These are phyloP conservation scores for Drosophila percnosoma DNA, from an alignment of 2,888 invertebrate species.

Conservation along the genomic window DNA sequence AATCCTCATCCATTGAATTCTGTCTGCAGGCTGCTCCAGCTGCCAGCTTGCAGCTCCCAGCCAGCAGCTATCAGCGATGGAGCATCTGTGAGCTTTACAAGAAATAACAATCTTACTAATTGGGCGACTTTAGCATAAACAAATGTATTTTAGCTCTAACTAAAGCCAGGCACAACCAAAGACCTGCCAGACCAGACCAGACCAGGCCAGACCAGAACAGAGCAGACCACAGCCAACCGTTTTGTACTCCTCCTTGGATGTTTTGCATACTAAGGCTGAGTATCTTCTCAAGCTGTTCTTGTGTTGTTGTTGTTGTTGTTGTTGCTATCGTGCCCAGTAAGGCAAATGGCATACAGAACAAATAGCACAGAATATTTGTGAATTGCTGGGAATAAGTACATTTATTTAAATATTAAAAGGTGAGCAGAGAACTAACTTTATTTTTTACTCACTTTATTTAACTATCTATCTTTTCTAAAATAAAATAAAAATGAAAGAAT, in stretches of 20 bases:
- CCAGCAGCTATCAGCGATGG: slow-evolving; percentile 62
- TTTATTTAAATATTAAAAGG: not conserved
- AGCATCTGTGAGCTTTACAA: slow-evolving; percentile 82
- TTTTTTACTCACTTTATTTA: not conserved
- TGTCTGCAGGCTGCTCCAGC: slow-evolving; percentile 24
- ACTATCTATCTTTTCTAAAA: not conserved
- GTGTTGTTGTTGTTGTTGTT: not conserved
- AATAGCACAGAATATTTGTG: slow-evolving; percentile 11
- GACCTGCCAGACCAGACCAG: slow-evolving; percentile 23
- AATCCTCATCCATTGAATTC: slow-evolving; percentile 30
- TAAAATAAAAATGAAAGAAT: not conserved
- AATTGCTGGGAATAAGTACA: slow-evolving; percentile 13
- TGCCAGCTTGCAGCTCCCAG: slow-evolving; percentile 13
- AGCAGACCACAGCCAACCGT: slow-evolving; percentile 63
- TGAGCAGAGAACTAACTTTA: not conserved
- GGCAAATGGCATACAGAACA: slow-evolving; percentile 11
- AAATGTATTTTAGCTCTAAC: slow-evolving; percentile 84
- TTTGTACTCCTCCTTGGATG: slow-evolving; percentile 74
- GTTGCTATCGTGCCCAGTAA: not conserved
- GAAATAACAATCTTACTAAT: slow-evolving; percentile 85
- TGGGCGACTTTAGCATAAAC: slow-evolving; percentile 85
- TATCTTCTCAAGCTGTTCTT: slow-evolving; percentile 5
- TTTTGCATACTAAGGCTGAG: slow-evolving; percentile 75
- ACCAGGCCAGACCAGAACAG: slow-evolving; percentile 27
- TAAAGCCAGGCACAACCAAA: slow-evolving; percentile 59